Evolutionary conservation across 2,113 vertebrate genomes (phyloP).

Genomic region (Sinocyclocheilus grahami): DNA sequence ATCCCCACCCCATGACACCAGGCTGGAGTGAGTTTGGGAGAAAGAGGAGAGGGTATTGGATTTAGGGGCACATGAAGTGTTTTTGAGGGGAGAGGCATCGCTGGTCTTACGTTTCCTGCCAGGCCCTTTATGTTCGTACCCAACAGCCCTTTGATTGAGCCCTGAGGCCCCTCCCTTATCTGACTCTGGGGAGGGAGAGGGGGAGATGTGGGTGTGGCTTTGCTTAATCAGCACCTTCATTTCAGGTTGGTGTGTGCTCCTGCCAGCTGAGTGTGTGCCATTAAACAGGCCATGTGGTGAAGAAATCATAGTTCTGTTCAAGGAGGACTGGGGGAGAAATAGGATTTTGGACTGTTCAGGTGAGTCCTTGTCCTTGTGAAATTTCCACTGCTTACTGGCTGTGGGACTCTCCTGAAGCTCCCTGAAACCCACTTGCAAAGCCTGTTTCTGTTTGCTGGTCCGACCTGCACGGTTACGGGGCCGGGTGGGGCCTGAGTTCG

Average conservation of each 20-base stretch:
- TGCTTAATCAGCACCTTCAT: conserved; percentile 42
- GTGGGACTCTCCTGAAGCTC: conserved; percentile 54
- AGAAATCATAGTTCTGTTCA: conserved; percentile 54
- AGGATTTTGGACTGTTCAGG: conserved; percentile 72
- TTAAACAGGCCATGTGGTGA: conserved; percentile 67
- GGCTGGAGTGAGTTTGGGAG: conserved; percentile 56
- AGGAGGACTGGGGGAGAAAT: conserved; percentile 49
- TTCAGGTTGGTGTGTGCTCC: conserved; percentile 62
- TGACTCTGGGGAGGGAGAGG: conserved; percentile 59
- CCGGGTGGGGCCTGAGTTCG: conserved; percentile 68
- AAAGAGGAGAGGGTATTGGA: conserved; percentile 69
- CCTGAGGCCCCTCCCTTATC: conserved; percentile 53
- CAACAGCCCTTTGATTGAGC: conserved; percentile 64
- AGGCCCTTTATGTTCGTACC: conserved; percentile 72
- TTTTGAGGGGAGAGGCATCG: conserved; percentile 61
- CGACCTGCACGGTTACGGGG: conserved; percentile 69
- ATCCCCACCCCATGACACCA: conserved; percentile 61
- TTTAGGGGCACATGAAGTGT: conserved; percentile 53
- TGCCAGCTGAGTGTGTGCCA: conserved; percentile 61
- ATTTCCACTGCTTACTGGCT: conserved; percentile 68
- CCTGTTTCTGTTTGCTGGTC: conserved; percentile 69
- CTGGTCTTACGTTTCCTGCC: conserved; percentile 79
- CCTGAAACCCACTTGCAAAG: conserved; percentile 62
- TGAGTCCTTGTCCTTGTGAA: conserved; percentile 52
- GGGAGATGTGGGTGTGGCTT: conserved; percentile 44